These are phyloP conservation scores for Lamproptera curius DNA, from an alignment of 2,888 invertebrate genomes.

Conservation along the genomic window DNA sequence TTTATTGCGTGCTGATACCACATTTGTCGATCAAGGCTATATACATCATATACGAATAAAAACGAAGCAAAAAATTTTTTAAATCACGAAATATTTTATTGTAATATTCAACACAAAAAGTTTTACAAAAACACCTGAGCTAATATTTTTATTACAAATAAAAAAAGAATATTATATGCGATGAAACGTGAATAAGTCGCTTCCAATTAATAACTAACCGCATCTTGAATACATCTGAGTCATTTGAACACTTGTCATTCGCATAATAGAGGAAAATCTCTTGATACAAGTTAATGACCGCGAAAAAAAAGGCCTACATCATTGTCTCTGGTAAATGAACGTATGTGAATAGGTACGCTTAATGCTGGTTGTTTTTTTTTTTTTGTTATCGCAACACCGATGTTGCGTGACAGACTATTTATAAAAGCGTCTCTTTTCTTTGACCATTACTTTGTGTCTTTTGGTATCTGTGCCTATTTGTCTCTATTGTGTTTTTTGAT, in stretches of 20 bases:
- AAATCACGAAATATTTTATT: too few species aligned
- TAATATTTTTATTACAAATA: too few species aligned
- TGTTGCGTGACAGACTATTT: constrained; percentile 20
- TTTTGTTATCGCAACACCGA: constrained; percentile 13
- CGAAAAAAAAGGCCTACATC: constrained; percentile 16
- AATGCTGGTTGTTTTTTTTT: constrained; percentile 6
- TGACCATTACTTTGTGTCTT: constrained; percentile 22
- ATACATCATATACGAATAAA: too few species aligned
- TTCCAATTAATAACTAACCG: constrained; percentile 13
- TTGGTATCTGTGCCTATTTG: constrained; percentile 21
- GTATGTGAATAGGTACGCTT: constrained; percentile 4
- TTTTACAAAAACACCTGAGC: too few species aligned
- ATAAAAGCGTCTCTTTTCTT: constrained; percentile 21
- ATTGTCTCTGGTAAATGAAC: constrained; percentile 17
- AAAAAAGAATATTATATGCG: not conserved
- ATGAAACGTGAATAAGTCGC: not conserved
- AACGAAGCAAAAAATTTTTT: too few species aligned
- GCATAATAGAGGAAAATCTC: constrained; percentile 5
- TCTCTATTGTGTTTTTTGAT: constrained; percentile 23
- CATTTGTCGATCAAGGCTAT: too few species aligned
- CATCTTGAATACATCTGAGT: constrained; percentile 3
- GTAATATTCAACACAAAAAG: too few species aligned
- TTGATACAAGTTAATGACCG: constrained; percentile 10
- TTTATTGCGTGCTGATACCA: too few species aligned
- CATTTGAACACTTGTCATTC: constrained; percentile 14